A percentile compares a stretch with the other conserved stretches of the same genome.
Evolutionary conservation across 2,113 vertebrate species (phyloP).

Genomic region (Motacilla alba): DNA sequence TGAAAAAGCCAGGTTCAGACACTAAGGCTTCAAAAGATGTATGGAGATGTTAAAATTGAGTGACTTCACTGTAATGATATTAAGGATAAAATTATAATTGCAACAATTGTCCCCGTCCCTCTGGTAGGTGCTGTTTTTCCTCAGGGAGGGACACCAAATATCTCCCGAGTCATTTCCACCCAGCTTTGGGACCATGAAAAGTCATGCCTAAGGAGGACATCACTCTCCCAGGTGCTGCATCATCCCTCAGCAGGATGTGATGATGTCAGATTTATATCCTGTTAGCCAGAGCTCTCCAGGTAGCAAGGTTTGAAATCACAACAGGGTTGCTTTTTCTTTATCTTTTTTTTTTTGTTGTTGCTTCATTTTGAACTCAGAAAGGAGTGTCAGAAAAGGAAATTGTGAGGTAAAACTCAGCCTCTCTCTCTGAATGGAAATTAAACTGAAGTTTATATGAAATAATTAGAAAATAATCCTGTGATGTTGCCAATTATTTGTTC

Average conservation of each 20-base stretch:
- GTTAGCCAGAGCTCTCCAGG: neutral
- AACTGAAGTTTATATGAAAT: neutral
- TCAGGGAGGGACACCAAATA: neutral
- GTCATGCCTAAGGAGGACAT: neutral
- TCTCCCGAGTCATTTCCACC: neutral
- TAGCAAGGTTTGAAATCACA: neutral
- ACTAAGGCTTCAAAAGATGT: neutral
- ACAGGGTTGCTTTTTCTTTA: accelerated
- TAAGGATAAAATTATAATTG: neutral
- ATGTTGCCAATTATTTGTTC: neutral
- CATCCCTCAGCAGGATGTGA: neutral
- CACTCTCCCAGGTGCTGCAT: neutral
- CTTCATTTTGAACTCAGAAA: neutral
- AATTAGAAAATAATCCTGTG: neutral
- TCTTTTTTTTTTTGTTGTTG: accelerated
- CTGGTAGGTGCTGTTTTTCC: neutral
- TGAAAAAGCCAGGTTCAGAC: neutral
- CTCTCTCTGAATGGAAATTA: neutral
- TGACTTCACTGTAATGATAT: neutral
- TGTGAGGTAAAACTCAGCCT: accelerated
- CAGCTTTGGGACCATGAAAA: neutral
- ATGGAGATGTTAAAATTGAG: neutral
- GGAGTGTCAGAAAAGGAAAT: neutral
- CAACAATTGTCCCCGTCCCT: neutral
- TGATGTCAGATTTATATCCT: neutral